Base-by-base conservation (phyloP, 2,797 vertebrate genomes). In the Esox lucius region DNA sequence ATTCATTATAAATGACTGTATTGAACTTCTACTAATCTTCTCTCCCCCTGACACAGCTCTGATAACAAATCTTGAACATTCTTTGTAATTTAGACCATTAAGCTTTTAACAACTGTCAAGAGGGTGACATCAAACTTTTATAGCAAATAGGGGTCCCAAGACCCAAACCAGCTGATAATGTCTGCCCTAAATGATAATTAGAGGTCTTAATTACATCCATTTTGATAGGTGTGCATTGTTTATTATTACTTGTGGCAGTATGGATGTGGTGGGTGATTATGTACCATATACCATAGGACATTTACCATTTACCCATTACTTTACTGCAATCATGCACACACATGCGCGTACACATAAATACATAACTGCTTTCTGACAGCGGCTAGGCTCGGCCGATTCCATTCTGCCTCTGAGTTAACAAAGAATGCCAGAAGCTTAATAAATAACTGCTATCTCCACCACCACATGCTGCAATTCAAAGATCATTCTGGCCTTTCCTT, bases 361-460 rank as follows among this genome's bases (percentile, higher is more conserved):
- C 17, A 56, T 6, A 56, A 56, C 53, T 56, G 17, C 16, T 56
- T 7, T 56, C 16, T 19, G 53, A 56, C 17, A 56, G 53, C 4
- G 2, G 68, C 74, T 72, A 67, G 28, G 28, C 28, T 31, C 28
- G 33, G 66, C 78, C 69, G 24, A 70, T 84, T 86, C 75, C 75
- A 81, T 86, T 89, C 53, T 65, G 72, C 84, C 76, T 76, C 69
- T 68, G 42, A 59, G 68, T 59, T 74, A 90, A 90, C 83, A 83
- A 86, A 89, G 77, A 72, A 77, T 86, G 87, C 80, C 79, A 83
- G 74, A 78, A 71, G 70, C 80, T 84, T 80, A 82, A 69, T 81
- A 81, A 82, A 83, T 88, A 83, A 88, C 89, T 90, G 78, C 78
- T 90, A 89, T 92, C 90, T 89, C 77, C 28, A 68, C 28, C 22